Percentiles rank a stretch among this genome's conserved stretches.
Conservation (phyloP, 2,888 invertebrate genomes). For the Eupithecia tripunctaria region DNA sequence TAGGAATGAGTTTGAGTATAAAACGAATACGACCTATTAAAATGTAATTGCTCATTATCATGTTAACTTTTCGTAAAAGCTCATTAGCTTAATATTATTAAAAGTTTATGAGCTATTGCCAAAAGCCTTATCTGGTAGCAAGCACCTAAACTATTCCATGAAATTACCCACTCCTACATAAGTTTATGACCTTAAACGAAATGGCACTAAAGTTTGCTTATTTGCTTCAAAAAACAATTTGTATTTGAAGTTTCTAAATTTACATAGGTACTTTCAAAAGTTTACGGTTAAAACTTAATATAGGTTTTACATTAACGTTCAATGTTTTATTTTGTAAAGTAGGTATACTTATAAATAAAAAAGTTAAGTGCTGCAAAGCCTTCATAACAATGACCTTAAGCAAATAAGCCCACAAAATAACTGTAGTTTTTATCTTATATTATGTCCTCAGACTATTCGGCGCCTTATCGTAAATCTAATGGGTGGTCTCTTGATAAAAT, state of each 20-base stretch:
- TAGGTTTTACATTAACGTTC: not conserved
- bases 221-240: not conserved
- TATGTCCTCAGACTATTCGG: conserved; percentile 9
- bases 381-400: not conserved
- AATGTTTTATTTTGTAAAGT: not conserved
- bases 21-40: not conserved
- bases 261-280: not conserved
- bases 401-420: conserved; percentile 6
- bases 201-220: not conserved
- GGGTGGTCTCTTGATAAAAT: conserved; percentile 26
- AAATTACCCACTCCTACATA: not conserved
- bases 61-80: not conserved
- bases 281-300: not conserved
- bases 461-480: conserved; percentile 27
- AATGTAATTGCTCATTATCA: not conserved
- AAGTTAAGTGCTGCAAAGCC: not conserved
- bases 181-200: not conserved
- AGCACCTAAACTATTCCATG: not conserved
- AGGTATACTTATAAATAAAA: not conserved
- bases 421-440: not conserved
- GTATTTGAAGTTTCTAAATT: not conserved
- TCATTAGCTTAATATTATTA: not conserved
- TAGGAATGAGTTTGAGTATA: not conserved
- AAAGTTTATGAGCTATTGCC: conserved; percentile 21
- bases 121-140: not conserved